Evolutionary conservation across 2,797 vertebrate species (phyloP), one percentile per base, ranked within the genome.

Genomic region (Cynodonichthys magdalenae): DNA sequence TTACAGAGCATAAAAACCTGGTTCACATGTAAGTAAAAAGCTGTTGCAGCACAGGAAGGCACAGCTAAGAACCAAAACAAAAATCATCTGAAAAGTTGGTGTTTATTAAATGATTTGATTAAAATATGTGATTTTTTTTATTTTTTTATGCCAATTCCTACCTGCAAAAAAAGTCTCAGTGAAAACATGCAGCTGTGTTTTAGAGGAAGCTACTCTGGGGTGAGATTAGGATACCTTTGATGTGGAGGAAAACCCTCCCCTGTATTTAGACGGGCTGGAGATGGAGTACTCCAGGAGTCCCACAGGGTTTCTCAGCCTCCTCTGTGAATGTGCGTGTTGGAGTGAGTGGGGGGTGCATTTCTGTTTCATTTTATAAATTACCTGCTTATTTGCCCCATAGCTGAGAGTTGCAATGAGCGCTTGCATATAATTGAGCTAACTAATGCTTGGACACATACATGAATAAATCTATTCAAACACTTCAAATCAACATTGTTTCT

Each of bases 401-500:
- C 85, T 66, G 15, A 52, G 42, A 39, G 36, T 69, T 75, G 76
- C 34, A 75, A 66, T 77, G 75, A 83, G 76, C 68, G 71, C 65
- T 63, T 80, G 70, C 58, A 79, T 75, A 65, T 76, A 71, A 88
- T 89, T 84, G 80, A 64, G 55, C 45, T 56, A 71, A 83, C 79
- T 75, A 75, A 57, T 75, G 60, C 68, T 60, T 57, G 52, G 52
- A 27, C 41, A 36, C 24, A 34, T 3, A 46, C 48, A 53, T 31
- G 36, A 74, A 59, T 61, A 28, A 56, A 66, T 44, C 53, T 15
- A 24, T 46, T 18, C 20, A 59, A 69, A 74, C 53, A 57, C 31
- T 4, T 27, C 14, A 41, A 56, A 8, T 8, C 5, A 10, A 7
- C 9, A 8, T 34, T 29, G 6, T 31, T 31, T 31, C 8, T 31